phyloP scores from a whole-genome alignment of 2,888 invertebrate species.

The Disparrhopalites patrizii region DNA sequence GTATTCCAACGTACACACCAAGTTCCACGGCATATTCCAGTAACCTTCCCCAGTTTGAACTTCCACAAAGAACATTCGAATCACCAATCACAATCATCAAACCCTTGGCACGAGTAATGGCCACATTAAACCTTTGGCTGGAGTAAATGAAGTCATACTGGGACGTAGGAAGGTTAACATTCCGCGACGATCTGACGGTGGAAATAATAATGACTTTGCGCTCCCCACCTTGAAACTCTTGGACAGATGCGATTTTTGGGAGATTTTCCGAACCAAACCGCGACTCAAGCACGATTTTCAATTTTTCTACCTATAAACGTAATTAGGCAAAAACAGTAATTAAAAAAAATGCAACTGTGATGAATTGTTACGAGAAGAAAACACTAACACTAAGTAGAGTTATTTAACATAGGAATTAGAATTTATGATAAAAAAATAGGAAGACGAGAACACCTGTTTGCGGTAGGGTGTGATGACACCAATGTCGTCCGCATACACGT shows the following conservation, averaged over 20 bases:
- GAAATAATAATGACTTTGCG: slow-evolving; percentile 68
- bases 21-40: slow-evolving; percentile 25
- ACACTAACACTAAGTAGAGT: too few relatives aligned
- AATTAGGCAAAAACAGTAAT: background rate
- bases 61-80: slow-evolving; percentile 50
- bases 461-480: slow-evolving; percentile 90
- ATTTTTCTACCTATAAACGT: slow-evolving; percentile 60
- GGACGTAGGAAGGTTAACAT: background rate
- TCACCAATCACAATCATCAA: slow-evolving; percentile 63
- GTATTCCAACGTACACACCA: slow-evolving; percentile 31
- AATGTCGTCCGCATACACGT: slow-evolving; percentile 65
- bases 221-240: slow-evolving; percentile 72
- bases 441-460: too few relatives aligned
- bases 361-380: background rate
- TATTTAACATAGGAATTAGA: too few relatives aligned
- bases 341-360: background rate
- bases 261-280: slow-evolving; percentile 51
- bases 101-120: slow-evolving; percentile 66
- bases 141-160: slow-evolving; percentile 25
- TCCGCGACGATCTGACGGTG: slow-evolving; percentile 56
- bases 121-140: slow-evolving; percentile 66
- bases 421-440: too few relatives aligned
- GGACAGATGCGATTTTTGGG: slow-evolving; percentile 74
- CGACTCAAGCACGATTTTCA: slow-evolving; percentile 58
- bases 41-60: slow-evolving; percentile 21